These are phyloP conservation scores for Anguilla rostrata DNA, from an alignment of 2,113 vertebrate genomes.

Conservation along the genomic window DNA sequence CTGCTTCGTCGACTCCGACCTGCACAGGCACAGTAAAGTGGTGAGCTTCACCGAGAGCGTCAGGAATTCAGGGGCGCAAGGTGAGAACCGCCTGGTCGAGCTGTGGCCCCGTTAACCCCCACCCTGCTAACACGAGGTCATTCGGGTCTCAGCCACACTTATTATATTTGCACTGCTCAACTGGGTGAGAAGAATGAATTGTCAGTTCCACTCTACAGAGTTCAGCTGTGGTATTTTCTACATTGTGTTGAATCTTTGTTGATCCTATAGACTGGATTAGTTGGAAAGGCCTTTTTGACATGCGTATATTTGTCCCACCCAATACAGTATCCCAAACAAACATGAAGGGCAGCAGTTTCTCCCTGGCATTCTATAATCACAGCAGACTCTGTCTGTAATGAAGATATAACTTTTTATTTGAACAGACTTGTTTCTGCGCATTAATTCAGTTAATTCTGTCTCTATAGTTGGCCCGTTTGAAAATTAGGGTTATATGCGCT, in stretches of 20 bases:
- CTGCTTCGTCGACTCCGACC: slow-evolving; percentile 53
- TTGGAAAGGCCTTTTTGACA: not conserved
- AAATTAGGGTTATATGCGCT: not conserved
- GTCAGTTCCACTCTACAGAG: not conserved
- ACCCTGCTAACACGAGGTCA: not conserved
- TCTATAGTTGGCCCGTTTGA: not conserved
- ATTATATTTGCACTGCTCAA: not conserved
- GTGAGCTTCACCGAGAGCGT: slow-evolving; percentile 64
- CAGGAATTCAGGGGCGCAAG: slow-evolving; percentile 47
- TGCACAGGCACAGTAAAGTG: slow-evolving; percentile 65
- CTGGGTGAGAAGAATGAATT: not conserved
- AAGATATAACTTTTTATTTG: not conserved
- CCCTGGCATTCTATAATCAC: not conserved
- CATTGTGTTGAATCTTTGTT: not conserved
- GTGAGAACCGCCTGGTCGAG: slow-evolving; percentile 37
- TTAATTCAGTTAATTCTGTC: too few species aligned
- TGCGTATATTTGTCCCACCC: not conserved
- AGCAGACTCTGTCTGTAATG: not conserved
- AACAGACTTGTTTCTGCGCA: not conserved
- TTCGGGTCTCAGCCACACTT: not conserved
- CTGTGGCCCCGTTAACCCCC: not conserved
- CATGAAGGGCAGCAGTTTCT: not conserved
- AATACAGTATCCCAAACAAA: not conserved
- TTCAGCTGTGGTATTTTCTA: not conserved
- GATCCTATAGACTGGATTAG: not conserved